Conservation (phyloP, 1,140 invertebrate species). For the Physella acuta region DNA sequence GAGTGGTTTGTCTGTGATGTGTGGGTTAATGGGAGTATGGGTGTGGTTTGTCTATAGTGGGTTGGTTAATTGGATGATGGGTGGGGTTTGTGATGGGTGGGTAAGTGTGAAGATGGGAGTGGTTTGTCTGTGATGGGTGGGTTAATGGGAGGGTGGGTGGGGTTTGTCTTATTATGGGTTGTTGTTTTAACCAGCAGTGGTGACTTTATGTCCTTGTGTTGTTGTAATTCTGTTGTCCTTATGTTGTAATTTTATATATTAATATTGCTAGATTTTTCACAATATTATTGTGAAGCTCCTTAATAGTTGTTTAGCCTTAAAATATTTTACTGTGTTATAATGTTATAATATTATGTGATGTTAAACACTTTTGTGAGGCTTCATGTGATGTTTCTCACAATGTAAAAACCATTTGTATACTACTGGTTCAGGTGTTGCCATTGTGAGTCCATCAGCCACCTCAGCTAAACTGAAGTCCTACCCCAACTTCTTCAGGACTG, state of each 20-base stretch:
- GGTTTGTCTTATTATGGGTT: not conserved
- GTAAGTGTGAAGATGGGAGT: not conserved
- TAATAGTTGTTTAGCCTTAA: too few species aligned
- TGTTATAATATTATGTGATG: not conserved
- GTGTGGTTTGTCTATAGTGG: too few species aligned
- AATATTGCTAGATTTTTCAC: too few species aligned
- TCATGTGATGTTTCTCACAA: not conserved
- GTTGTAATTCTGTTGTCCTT: too few species aligned
- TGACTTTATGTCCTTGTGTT: too few species aligned
- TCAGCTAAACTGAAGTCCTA: constrained; percentile 72
- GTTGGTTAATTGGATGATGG: too few species aligned
- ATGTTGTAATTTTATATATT: too few species aligned
- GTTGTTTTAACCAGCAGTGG: too few species aligned
- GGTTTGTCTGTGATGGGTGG: not conserved
- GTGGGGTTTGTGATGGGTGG: too few species aligned
- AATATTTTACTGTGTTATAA: too few species aligned
- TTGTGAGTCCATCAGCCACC: constrained; percentile 61
- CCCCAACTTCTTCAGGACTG: constrained; percentile 76
- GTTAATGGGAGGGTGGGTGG: not conserved
- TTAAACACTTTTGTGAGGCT: not conserved
- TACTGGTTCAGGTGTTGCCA: constrained; percentile 28
- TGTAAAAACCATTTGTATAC: not conserved
- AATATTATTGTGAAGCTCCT: too few species aligned
- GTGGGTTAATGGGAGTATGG: not conserved
- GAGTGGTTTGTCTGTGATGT: not conserved